Evolutionary conservation across 1,140 invertebrate species (phyloP).

Genomic region (Papilio glaucus): DNA sequence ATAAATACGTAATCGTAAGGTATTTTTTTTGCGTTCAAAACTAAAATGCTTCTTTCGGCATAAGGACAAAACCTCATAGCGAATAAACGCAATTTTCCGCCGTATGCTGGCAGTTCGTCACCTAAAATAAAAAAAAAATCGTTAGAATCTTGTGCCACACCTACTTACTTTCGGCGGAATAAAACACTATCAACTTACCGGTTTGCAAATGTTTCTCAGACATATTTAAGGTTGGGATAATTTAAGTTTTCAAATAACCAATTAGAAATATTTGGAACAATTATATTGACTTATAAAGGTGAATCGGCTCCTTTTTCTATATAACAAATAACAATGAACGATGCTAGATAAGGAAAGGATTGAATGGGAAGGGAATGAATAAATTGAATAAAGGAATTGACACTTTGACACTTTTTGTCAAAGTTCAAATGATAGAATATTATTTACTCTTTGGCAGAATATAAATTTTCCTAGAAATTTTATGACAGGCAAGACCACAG

Average conservation of each 20-base stretch:
- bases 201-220: conserved; percentile 79
- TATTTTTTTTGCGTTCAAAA: conserved; percentile 92
- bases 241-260: too few relatives aligned
- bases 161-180: conserved; percentile 12
- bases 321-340: too few relatives aligned
- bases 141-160: conserved; percentile 32
- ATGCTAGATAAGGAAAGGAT: too few relatives aligned
- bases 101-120: conserved; percentile 65
- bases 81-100: conserved; percentile 90
- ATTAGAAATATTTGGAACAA: too few relatives aligned
- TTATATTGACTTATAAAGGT: too few relatives aligned
- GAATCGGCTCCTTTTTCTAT: too few relatives aligned
- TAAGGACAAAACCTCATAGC: conserved; percentile 97
- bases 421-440: conserved; percentile 11
- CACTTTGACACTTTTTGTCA: too few relatives aligned
- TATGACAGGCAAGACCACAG: neutral
- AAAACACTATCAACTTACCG: conserved; percentile 54
- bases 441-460: neutral
- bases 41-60: conserved; percentile 91
- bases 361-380: too few relatives aligned
- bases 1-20: conserved; percentile 93
- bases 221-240: too few relatives aligned
- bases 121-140: conserved; percentile 55
- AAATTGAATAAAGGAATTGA: too few relatives aligned
- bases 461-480: too few relatives aligned